Base-by-base conservation (phyloP, 2,113 vertebrate genomes). In the Daphoenositta chrysoptera region DNA sequence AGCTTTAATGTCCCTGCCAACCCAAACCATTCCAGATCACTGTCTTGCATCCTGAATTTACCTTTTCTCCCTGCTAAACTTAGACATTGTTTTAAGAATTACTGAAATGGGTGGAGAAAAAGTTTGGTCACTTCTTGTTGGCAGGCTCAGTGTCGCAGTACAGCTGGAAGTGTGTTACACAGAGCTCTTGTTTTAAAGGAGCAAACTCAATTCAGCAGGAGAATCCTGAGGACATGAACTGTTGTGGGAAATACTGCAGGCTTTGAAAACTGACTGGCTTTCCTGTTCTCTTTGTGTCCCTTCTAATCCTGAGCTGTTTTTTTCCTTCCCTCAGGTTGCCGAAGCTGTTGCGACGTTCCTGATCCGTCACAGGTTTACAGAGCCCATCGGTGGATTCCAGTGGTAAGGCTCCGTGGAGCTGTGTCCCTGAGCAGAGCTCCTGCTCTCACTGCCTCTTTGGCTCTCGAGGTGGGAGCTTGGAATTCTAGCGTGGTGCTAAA, bases 321-420 rank as follows among this genome's bases (percentile, higher is more conserved):
- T 17, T 13, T 1, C 19, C 42, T 19, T 14, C 9, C 23, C 30
- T 76, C 56, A 92, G 90, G 97, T 99, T 94, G 99, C 99, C 87
- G 99, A 99, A 96, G 99, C 99, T 79, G 96, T 99, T 83, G 99
- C 99, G 5, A 98, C 99, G 45, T 99, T 99, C 96, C 98, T 99
- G 98, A 98, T 99, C 89, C 99, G 99, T 92, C 98, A 99, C 97
- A 99, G 98, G 97, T 99, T 99, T 98, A 99, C 99, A 83, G 99
- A 99, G 92, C 98, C 99, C 95, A 98, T 99, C 17, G 99, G 99
- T 81, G 99, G 98, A 97, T 99, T 98, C 95, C 98, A 99, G 94
- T 99, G 99, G 99, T 99, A 97, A 99, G 99, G 61, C 53, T 77
- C 24, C 11, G 4, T 1, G 28, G 68, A 6, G 31, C 9, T 89